Evolutionary conservation across 2,888 invertebrate species (phyloP).

Genomic region (Athripsodes cinereus): DNA sequence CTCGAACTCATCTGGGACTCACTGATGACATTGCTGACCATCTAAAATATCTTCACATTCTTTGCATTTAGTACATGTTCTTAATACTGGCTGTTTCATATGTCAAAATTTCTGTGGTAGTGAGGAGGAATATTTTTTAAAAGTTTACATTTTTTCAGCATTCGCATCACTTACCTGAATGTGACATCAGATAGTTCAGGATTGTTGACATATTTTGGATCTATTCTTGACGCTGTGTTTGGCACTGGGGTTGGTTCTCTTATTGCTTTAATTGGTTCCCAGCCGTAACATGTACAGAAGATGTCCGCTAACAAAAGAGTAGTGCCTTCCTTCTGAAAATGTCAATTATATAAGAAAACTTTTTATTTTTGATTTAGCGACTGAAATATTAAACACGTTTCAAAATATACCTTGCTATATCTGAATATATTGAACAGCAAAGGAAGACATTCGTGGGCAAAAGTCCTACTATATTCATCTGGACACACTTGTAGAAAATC

Average conservation of each 20-base stretch:
- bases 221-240: slow-evolving; percentile 68
- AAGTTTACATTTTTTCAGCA: too few species aligned
- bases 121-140: too few species aligned
- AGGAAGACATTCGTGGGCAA: slow-evolving; percentile 85
- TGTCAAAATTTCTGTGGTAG: too few species aligned
- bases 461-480: slow-evolving; percentile 83
- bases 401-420: slow-evolving; percentile 76
- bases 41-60: too few species aligned
- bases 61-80: too few species aligned
- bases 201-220: slow-evolving; percentile 91
- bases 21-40: too few species aligned
- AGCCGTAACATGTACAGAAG: slow-evolving; percentile 82
- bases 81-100: too few species aligned
- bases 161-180: slow-evolving; percentile 61
- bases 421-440: slow-evolving; percentile 84
- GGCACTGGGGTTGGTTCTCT: slow-evolving; percentile 59
- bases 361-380: too few species aligned
- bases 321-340: slow-evolving; percentile 75
- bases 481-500: slow-evolving; percentile 88
- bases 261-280: slow-evolving; percentile 76
- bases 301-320: slow-evolving; percentile 82
- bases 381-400: not conserved
- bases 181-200: slow-evolving; percentile 89
- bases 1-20: too few species aligned
- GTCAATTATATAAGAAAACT: too few species aligned